These are phyloP conservation scores for Collichthys lucidus DNA, from an alignment of 2,113 vertebrate species.

Conservation along the genomic window DNA sequence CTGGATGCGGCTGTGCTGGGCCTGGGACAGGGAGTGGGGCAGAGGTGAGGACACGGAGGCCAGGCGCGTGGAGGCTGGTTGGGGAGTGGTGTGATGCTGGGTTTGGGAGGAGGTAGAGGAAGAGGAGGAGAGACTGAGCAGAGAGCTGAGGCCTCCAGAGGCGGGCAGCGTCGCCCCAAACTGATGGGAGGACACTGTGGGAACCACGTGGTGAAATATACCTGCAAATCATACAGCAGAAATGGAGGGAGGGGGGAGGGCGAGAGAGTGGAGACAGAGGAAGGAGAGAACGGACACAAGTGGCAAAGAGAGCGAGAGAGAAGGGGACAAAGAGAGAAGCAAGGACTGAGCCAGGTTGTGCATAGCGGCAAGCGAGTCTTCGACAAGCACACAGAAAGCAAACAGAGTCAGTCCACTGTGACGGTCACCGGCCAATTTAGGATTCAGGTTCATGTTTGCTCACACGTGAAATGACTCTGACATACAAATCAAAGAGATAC, in stretches of 20 bases:
- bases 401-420: constrained; percentile 72
- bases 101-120: constrained; percentile 84
- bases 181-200: constrained; percentile 93
- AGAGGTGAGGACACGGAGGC: constrained; percentile 74
- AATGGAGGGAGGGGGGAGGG: constrained; percentile 74
- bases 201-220: constrained; percentile 97
- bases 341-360: constrained; percentile 84
- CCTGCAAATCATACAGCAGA: constrained; percentile 90
- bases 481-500: constrained; percentile 62
- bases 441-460: not conserved
- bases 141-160: constrained; percentile 88
- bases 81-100: constrained; percentile 76
- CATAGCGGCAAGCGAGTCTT: constrained; percentile 83
- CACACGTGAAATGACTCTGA: constrained; percentile 77
- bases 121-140: constrained; percentile 88
- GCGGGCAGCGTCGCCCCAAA: constrained; percentile 88
- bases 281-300: constrained; percentile 45
- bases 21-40: constrained; percentile 80
- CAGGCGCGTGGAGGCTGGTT: constrained; percentile 74
- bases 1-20: constrained; percentile 86
- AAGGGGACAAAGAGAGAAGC: constrained; percentile 73
- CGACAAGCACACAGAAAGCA: constrained; percentile 80
- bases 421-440: constrained; percentile 25
- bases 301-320: constrained; percentile 69
- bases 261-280: constrained; percentile 51